Percentiles rank a stretch among this genome's conserved stretches.
Conservation (phyloP, 2,797 vertebrate genomes). For the Pyrocephalus nanus region DNA sequence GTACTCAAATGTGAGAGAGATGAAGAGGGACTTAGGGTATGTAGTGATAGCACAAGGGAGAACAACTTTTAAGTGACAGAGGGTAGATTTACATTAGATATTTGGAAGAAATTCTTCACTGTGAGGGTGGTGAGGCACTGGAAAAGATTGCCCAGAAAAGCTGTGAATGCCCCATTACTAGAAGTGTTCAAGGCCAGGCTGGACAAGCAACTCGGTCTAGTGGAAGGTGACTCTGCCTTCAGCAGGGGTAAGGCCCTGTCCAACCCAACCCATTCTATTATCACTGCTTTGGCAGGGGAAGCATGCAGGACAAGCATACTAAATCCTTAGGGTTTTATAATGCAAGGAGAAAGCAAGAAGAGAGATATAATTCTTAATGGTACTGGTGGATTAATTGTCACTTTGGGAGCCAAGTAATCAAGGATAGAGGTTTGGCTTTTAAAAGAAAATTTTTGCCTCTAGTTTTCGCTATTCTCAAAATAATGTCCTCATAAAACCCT, state of each 20-base stretch:
- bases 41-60: not conserved
- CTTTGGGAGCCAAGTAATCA: conserved; percentile 2
- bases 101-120: not conserved
- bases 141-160: not conserved
- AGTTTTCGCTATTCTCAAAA: not conserved
- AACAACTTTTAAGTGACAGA: not conserved
- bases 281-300: not conserved
- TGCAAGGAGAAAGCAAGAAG: not conserved
- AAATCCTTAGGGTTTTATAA: not conserved
- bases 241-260: not conserved
- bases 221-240: not conserved
- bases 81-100: not conserved
- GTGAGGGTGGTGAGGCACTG: not conserved
- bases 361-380: not conserved
- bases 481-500: not conserved
- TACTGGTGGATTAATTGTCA: not conserved
- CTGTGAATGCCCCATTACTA: not conserved
- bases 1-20: not conserved
- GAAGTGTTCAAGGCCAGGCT: not conserved
- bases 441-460: not conserved
- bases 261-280: not conserved
- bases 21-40: not conserved
- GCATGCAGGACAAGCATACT: not conserved
- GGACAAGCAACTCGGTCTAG: not conserved
- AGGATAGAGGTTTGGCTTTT: not conserved